Evolutionary conservation across 2,888 invertebrate species (phyloP), one percentile per base, ranked within the genome.

Genomic region (Apamea sordens): DNA sequence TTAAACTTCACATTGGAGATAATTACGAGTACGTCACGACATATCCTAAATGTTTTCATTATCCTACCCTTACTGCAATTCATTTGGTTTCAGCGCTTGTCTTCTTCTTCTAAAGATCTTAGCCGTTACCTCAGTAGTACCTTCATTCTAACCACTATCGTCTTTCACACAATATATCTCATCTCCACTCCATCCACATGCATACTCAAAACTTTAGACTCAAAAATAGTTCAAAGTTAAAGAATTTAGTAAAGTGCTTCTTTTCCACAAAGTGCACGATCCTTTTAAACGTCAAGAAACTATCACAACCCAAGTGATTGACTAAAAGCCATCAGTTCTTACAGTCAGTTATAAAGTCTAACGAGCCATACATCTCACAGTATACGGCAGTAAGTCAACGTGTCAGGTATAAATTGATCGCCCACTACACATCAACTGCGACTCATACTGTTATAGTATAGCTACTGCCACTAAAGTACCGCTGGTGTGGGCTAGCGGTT

Each of bases 331-430:
- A n/a, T 84, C 21, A 53, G 41, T 15, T 84, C 7, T 32, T 41
- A 11, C 15, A 32, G 65, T 41, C 41, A 77, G 41, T n/a, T 41
- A 36, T 67, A 79, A 53, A 36, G 24, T n/a, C 7, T 84, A 79
- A 84, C 80, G 61, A 84, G 50, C 77, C 28, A 32, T 59, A 61
- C 79, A 79, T 65, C 36, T 56, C 64, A 36, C 44, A 8, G 41
- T 32, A 44, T 8, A 3, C 85, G 8, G 67, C 80, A 36, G 53
- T 80, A 84, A 84, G 80, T 84, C 85, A 79, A 24, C 28, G 28
- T 47, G 80, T 44, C 80, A 18, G 28, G 15, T 68, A 68, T 84
- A 68, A 79, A 80, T 63, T 68, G 80, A 79, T 80, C 80, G 80
- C 85, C 80, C 84, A 77, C 80, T 28, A 28, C 65, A 59, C 70